A percentile compares a stretch with the other conserved stretches of the same genome.
Conservation (phyloP, 2,797 vertebrate species). For the Thalassophryne amazonica region DNA sequence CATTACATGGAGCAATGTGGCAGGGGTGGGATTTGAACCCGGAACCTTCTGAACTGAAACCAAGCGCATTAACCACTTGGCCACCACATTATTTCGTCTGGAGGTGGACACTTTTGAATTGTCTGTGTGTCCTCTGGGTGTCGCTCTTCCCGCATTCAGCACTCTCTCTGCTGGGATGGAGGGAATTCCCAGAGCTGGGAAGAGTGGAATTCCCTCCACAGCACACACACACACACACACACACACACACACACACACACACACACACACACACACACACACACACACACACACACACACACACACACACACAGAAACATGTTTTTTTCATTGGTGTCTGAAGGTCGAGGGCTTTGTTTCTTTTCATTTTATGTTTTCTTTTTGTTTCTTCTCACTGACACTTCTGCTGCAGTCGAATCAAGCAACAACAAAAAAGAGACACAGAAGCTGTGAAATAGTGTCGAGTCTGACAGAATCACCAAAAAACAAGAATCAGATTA, state of each 20-base stretch:
- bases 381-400: not conserved
- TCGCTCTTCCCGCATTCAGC: constrained; percentile 25
- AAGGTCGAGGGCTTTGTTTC: constrained; percentile 54
- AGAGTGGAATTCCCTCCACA: constrained; percentile 44
- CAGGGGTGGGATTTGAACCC: no score
- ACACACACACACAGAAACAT: constrained; percentile 16
- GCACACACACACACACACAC: constrained; percentile 5
- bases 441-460: not conserved
- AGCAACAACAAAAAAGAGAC: not conserved
- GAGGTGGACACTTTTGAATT: not conserved
- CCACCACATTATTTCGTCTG: no score
- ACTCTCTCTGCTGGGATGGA: constrained; percentile 38
- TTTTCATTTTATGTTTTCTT: constrained; percentile 27
- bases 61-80: no score
- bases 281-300: not conserved
- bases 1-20: no score
- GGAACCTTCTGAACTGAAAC: no score
- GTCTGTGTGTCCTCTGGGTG: constrained; percentile 34
- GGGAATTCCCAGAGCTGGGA: constrained; percentile 56
- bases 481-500: fast-evolving
- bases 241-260: constrained; percentile 2
- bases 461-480: not conserved
- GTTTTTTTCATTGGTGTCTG: constrained; percentile 40
- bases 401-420: not conserved
- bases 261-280: constrained; percentile 5